Conservation (phyloP, 2,888 invertebrate species). For the Lepidocyrtoides sp. region DNA sequence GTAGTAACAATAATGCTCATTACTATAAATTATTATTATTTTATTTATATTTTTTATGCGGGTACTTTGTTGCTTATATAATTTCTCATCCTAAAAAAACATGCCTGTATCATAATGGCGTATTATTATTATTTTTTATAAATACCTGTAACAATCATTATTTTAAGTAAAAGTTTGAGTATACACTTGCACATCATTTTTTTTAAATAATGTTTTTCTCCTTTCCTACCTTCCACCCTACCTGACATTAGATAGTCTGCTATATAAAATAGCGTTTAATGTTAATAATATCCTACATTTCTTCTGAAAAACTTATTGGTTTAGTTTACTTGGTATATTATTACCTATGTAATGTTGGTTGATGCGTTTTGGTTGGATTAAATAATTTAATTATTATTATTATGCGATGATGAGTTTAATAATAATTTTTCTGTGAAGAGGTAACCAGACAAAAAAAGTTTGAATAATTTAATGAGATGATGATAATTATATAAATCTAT, state of each 20-base stretch:
- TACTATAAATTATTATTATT: too few species aligned
- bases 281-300: background rate
- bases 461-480: too few species aligned
- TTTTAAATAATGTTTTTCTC: too few species aligned
- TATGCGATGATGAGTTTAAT: background rate
- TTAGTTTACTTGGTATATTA: background rate
- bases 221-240: too few species aligned
- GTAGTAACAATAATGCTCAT: background rate
- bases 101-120: background rate
- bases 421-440: background rate
- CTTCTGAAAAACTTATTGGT: background rate
- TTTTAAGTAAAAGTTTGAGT: background rate
- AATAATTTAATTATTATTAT: background rate
- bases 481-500: background rate
- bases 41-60: too few species aligned
- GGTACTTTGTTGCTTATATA: background rate
- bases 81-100: background rate
- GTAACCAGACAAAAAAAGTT: slow-evolving; percentile 6
- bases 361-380: background rate
- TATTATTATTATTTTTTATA: background rate
- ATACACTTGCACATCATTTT: background rate
- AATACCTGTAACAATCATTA: background rate
- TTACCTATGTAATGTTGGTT: too few species aligned
- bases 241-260: too few species aligned
- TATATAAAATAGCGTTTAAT: background rate